Percentiles rank a stretch among this genome's conserved stretches.
phyloP scores from a whole-genome alignment of 2,797 vertebrate genomes.

The Prunella strophiata region DNA sequence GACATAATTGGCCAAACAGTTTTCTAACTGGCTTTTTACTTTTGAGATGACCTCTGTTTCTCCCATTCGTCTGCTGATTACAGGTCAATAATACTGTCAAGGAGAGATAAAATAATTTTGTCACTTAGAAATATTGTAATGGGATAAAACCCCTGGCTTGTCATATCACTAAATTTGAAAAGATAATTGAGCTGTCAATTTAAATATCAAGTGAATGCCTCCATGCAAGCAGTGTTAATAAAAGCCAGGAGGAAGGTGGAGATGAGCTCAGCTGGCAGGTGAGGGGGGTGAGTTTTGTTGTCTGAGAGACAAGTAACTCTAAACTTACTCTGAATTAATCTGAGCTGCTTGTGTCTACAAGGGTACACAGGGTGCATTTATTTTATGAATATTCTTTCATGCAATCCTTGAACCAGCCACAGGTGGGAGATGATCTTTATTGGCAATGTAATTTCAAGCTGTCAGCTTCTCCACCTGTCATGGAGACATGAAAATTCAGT shows the following conservation, averaged over 20 bases:
- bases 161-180: conserved; percentile 66
- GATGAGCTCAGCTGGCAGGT: conserved; percentile 24
- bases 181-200: conserved; percentile 70
- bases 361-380: background rate
- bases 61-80: conserved; percentile 46
- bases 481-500: background rate
- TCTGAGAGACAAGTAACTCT: background rate
- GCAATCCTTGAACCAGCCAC: background rate
- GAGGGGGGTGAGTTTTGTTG: background rate
- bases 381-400: background rate
- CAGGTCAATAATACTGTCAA: conserved; percentile 69
- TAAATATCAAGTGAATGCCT: conserved; percentile 59
- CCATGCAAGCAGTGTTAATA: conserved; percentile 21
- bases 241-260: conserved; percentile 20
- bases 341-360: background rate
- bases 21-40: conserved; percentile 63
- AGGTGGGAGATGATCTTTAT: conserved; percentile 9
- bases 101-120: conserved; percentile 65
- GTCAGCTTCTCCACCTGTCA: background rate
- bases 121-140: conserved; percentile 69
- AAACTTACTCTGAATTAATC: background rate
- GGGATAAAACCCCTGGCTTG: conserved; percentile 53
- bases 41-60: conserved; percentile 64
- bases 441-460: background rate
- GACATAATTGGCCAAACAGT: conserved; percentile 68